Base-by-base conservation (phyloP, 1,140 invertebrate species). In the Lasioglossum albipes region DNA sequence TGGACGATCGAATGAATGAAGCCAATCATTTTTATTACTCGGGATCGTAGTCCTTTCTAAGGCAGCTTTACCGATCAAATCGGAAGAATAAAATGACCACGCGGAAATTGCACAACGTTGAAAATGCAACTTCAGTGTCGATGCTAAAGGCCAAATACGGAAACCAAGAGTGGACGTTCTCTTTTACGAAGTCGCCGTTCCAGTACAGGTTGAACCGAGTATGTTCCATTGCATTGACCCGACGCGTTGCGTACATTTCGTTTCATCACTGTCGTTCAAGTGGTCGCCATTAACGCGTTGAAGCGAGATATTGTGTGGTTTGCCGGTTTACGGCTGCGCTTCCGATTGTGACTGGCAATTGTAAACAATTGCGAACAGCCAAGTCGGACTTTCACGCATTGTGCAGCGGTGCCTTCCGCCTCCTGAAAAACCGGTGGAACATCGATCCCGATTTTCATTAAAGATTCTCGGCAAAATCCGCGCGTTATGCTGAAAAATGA, bases 261-360 rank as follows among this genome's bases (percentile, higher is more conserved):
- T 67, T 75, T 54, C 78, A 41, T 68, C 78, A 67, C 45, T 16
- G 57, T 61, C 64, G 54, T 45, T 54, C n/a, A 6, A 45, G 42
- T 36, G 7, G 7, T 49, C 61, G 65, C 45, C 36, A 57, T 73
- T 45, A 73, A 73, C 59, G 36, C 18, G 41, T 42, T 49, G 16
- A 61, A 45, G 9, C 41, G 22, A 75, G 20, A 22, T 61, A 74
- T 80, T 67, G 57, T 80, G 76, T 31, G 76, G 76, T 79, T 54
- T 57, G 18, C 27, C 16, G 27, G 27, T 2, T 12, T 7, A 45
- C 13, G 59, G n/a, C 42, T 65, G 45, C 45, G 52, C 3, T 36
- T 20, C 20, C n/a, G 42, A 70, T 77, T 49, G 6, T 61, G 36
- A 18, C 0, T 10, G 16, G 18, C 12, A 61, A 76, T 69, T 52